These are phyloP conservation scores for Desoria tigrina DNA, from an alignment of 2,888 invertebrate species.

Conservation along the genomic window DNA sequence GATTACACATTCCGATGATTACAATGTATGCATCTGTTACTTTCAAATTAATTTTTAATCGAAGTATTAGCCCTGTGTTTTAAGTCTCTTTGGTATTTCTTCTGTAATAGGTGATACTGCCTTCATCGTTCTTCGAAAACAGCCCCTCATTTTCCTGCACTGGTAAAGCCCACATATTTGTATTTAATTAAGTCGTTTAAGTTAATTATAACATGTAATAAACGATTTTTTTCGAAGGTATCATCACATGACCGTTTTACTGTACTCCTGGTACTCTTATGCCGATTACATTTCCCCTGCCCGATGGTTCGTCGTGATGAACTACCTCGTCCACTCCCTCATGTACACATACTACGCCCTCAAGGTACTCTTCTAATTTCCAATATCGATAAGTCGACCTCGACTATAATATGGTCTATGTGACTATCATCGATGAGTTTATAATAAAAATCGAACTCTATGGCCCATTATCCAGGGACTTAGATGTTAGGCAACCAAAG, in stretches of 20 bases:
- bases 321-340: constrained; percentile 85
- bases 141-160: constrained; percentile 89
- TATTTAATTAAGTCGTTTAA: background rate
- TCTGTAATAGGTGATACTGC: constrained; percentile 69
- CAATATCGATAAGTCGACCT: too few species aligned
- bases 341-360: constrained; percentile 74
- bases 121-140: constrained; percentile 89
- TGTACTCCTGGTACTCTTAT: constrained; percentile 92
- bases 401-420: too few species aligned
- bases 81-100: too few species aligned
- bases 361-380: constrained; percentile 1
- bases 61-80: too few species aligned
- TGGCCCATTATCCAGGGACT: too few species aligned
- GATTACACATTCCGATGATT: too few species aligned
- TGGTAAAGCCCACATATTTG: constrained; percentile 66
- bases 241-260: constrained; percentile 90
- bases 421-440: too few species aligned
- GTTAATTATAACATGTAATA: background rate
- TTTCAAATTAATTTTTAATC: too few species aligned
- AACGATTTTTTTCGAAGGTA: constrained; percentile 62
- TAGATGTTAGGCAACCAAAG: too few species aligned
- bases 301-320: constrained; percentile 93
- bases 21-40: too few species aligned
- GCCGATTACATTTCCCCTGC: constrained; percentile 86
- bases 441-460: too few species aligned